Conservation (phyloP, 1,140 invertebrate species). For the Trichogramma pretiosum region DNA sequence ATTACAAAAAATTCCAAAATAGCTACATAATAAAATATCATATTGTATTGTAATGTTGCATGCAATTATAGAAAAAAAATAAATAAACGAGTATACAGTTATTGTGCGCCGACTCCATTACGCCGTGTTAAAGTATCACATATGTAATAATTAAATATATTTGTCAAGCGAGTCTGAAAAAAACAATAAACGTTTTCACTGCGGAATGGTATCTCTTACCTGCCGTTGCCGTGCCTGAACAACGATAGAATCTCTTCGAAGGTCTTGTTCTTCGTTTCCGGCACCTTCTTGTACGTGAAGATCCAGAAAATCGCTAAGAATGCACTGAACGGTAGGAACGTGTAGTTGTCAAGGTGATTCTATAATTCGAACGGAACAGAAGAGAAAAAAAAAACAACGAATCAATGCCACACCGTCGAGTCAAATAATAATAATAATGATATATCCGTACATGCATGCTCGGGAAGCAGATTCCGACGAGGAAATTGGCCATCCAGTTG, state of each 20-base stretch:
- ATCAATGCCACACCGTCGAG: no score
- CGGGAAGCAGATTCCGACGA: slow-evolving; percentile 92
- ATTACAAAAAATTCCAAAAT: no score
- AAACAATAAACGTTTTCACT: slow-evolving; percentile 14
- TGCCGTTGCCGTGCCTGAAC: slow-evolving; percentile 78
- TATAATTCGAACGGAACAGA: slow-evolving; percentile 50
- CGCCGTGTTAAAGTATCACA: no score
- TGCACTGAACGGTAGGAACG: slow-evolving; percentile 94
- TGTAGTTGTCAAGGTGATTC: slow-evolving; percentile 85
- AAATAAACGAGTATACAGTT: no score
- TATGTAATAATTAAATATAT: no score
- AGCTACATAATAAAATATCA: no score
- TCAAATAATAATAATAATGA: no score
- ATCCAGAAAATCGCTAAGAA: slow-evolving; percentile 93
- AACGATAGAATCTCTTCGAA: slow-evolving; percentile 93
- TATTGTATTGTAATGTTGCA: no score
- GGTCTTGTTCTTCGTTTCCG: slow-evolving; percentile 97
- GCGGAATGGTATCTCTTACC: slow-evolving; percentile 56
- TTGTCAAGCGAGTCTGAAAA: no score
- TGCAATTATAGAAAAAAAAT: no score
- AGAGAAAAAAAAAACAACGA: slow-evolving; percentile 11
- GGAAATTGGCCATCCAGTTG: slow-evolving; percentile 97
- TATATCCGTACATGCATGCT: slow-evolving; percentile 70
- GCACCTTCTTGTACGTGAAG: slow-evolving; percentile 96
- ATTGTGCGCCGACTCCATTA: no score